These are phyloP conservation scores for Ibycter americanus DNA, from an alignment of 2,797 vertebrate genomes.

Conservation along the genomic window DNA sequence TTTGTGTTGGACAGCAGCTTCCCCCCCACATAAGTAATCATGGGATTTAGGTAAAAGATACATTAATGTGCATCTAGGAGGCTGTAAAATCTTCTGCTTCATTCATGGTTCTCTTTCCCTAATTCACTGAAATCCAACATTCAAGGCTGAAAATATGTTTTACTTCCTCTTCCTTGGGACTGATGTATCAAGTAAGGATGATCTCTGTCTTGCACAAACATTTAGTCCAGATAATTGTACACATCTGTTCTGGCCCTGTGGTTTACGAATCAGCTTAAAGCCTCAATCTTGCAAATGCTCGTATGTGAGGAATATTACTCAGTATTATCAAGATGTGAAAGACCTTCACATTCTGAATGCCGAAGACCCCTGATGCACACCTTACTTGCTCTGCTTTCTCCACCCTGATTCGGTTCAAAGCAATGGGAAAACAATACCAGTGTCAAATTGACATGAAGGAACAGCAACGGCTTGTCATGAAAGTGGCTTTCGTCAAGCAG, in stretches of 20 bases:
- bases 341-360: neutral
- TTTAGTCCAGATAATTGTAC: neutral
- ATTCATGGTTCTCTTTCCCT: neutral
- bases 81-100: neutral
- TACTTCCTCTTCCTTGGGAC: neutral
- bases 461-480: neutral
- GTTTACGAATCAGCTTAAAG: neutral
- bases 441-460: neutral
- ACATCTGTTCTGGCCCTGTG: neutral
- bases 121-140: neutral
- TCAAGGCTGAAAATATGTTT: neutral
- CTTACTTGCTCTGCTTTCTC: neutral
- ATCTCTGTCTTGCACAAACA: neutral
- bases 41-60: neutral
- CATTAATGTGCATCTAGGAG: rapidly evolving
- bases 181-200: neutral
- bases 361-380: neutral
- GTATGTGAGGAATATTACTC: neutral
- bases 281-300: neutral
- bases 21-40: neutral
- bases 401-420: neutral
- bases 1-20: neutral
- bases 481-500: neutral
- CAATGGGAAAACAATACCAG: neutral
- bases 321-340: neutral